Conservation (phyloP, 2,888 invertebrate genomes). For the Neria commutata region DNA sequence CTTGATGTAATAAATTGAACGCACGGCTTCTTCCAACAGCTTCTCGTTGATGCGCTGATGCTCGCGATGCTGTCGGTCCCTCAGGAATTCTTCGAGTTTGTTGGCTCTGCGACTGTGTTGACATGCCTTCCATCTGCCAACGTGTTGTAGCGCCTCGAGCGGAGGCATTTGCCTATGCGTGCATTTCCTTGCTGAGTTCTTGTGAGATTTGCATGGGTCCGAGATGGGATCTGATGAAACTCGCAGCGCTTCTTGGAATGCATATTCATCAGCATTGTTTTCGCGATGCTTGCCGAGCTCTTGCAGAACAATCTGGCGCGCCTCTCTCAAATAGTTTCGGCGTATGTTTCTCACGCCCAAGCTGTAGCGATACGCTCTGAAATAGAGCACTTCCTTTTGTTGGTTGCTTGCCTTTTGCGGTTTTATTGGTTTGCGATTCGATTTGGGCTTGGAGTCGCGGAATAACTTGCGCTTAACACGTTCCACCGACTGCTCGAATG, state of each 20-base stretch:
- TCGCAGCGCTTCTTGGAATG: too few relatives aligned
- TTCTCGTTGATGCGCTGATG: conserved; percentile 34
- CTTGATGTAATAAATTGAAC: conserved; percentile 47
- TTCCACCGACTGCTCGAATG: conserved; percentile 23
- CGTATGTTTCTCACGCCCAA: conserved; percentile 33
- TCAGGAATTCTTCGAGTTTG: conserved; percentile 40
- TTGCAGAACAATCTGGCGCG: conserved; percentile 26
- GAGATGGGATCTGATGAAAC: too few relatives aligned
- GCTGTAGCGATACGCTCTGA: conserved; percentile 32
- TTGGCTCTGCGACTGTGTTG: conserved; percentile 42
- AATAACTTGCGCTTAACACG: conserved; percentile 47
- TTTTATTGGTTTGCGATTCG: conserved; percentile 32
- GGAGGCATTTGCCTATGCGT: too few relatives aligned
- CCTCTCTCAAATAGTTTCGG: conserved; percentile 36
- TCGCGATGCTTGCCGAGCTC: conserved; percentile 34
- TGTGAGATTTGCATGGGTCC: too few relatives aligned
- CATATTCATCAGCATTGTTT: too few relatives aligned
- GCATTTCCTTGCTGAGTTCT: too few relatives aligned
- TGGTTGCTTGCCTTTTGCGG: conserved; percentile 25
- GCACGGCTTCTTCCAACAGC: conserved; percentile 44
- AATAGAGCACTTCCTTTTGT: conserved; percentile 34
- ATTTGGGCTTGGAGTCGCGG: conserved; percentile 24
- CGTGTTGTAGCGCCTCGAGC: conserved; percentile 28
- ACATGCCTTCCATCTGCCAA: conserved; percentile 37
- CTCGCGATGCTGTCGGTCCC: conserved; percentile 41